Percentiles rank a stretch among this genome's conserved stretches.
phyloP scores from a whole-genome alignment of 1,140 invertebrate genomes.

The Drosophila repletoides region DNA sequence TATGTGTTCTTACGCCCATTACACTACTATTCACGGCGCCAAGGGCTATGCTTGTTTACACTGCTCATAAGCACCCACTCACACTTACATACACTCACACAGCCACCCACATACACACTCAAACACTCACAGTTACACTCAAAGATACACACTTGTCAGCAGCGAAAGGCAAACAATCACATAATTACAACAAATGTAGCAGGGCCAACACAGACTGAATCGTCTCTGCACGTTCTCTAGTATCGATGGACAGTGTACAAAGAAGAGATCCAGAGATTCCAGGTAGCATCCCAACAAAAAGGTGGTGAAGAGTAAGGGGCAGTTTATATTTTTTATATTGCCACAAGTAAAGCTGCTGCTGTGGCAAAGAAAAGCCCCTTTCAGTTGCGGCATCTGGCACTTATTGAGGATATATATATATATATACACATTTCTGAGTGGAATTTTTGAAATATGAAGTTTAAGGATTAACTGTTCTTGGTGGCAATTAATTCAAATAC shows the following conservation, averaged over 20 bases:
- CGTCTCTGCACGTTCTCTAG: constrained; percentile 12
- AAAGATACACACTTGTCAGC: constrained; percentile 21
- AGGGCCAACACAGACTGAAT: not conserved
- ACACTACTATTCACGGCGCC: constrained; percentile 2
- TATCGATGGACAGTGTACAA: constrained; percentile 1
- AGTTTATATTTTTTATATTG: no score
- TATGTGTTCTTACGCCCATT: constrained; percentile 1
- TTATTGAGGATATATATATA: no score
- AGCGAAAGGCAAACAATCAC: constrained; percentile 28
- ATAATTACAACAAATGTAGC: constrained; percentile 30
- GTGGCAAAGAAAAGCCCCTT: not conserved
- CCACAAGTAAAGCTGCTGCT: no score
- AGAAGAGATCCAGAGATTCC: not conserved
- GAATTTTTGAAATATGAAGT: not conserved
- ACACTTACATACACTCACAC: not conserved
- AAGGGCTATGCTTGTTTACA: constrained; percentile 30
- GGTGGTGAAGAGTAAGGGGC: no score
- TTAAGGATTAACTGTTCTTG: no score
- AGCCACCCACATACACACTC: not conserved
- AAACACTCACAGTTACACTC: constrained; percentile 5
- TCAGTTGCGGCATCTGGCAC: not conserved
- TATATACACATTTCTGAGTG: constrained; percentile 1
- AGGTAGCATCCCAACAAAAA: no score
- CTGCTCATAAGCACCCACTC: constrained; percentile 15
- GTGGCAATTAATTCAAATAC: no score